Evolutionary conservation across 2,888 invertebrate genomes (phyloP), one percentile per base, ranked within the genome.

Genomic region (Drosophila vallismaia): DNA sequence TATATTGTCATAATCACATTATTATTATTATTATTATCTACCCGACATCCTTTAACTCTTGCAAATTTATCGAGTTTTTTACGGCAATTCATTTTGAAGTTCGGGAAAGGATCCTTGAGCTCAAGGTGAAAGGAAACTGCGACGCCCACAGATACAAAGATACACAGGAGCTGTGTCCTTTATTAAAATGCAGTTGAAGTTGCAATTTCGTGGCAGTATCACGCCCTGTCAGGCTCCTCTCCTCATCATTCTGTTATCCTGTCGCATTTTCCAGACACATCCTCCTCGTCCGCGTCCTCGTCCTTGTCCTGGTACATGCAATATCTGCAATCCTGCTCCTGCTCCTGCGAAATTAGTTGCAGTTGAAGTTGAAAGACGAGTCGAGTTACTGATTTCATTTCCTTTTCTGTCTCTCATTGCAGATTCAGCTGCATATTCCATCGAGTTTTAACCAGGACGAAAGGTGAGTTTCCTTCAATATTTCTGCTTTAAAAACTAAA

Each of bases 151-250:
- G 3, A 7, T n/a, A 40, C 19, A 19, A 1, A 40, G 3, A 7
- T n/a, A 40, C 48, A 31, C 50, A 31, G 44, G 46, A 83, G 4
- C 28, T 28, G 28, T 28, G 28, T 28, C 28, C 28, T 80, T 75
- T 84, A 86, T 82, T 86, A 80, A 86, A 86, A 86, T 80, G 63
- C 80, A 83, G 75, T 67, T 60, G 46, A 46, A 46, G 24, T 28
- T 69, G 78, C 72, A 71, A 81, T 75, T 75, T 74, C 73, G 62
- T 78, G 66, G 63, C 69, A 55, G 42, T 54, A 44, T 58, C 63
- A 48, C 57, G 54, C 66, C 69, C 51, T 46, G 33, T 40, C 54
- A 46, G 19, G 56, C 50, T 10, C 36, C 33, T 12, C 5, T 7
- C 24, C 29, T 81, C 81, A 82, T 82, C 81, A 82, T 75, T 55